Evolutionary conservation across 2,797 vertebrate genomes (phyloP), one percentile per base, ranked within the genome.

Genomic region (Adrianichthys oophorus): DNA sequence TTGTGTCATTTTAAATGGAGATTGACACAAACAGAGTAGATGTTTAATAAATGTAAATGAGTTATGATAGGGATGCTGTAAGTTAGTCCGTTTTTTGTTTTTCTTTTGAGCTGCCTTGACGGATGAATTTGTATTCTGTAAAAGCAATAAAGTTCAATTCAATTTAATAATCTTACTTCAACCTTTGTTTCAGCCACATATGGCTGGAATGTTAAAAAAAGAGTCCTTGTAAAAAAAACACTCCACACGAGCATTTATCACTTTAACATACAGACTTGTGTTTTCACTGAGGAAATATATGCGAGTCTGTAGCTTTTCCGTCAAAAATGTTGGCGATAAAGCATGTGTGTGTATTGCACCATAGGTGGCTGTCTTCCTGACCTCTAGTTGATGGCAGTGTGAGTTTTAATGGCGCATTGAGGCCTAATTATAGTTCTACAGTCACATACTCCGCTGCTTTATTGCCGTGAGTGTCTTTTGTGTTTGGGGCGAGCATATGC

Each of bases 401-500:
- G 71, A 87, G 74, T 89, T 91, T 90, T 90, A 91, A 90, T 76
- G 82, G 87, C 64, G 62, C 87, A 37, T 71, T 53, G 88, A 90
- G 89, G 83, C 87, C 87, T 90, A 90, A 91, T 92, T 92, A 91
- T 86, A 88, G 83, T 78, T 49, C 78, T 85, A 76, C 69, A 75
- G 76, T 86, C 84, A 76, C 77, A 46, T 72, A 61, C 59, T 56
- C 62, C 79, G 59, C 76, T 62, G 70, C 76, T 90, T 87, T 88
- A 87, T 83, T 70, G 55, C 71, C 7, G 17, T 42, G 62, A 72
- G 68, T 77, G 21, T 74, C 42, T 68, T 62, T 70, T 65, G 76
- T 60, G 62, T 65, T 15, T 3, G 57, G 61, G 55, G 58, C 72
- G 48, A 61, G 58, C 50, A 23, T 48, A 56, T 72, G 56, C 62